These are phyloP conservation scores for Julus scanicus DNA, from an alignment of 2,888 invertebrate species.

Conservation along the genomic window DNA sequence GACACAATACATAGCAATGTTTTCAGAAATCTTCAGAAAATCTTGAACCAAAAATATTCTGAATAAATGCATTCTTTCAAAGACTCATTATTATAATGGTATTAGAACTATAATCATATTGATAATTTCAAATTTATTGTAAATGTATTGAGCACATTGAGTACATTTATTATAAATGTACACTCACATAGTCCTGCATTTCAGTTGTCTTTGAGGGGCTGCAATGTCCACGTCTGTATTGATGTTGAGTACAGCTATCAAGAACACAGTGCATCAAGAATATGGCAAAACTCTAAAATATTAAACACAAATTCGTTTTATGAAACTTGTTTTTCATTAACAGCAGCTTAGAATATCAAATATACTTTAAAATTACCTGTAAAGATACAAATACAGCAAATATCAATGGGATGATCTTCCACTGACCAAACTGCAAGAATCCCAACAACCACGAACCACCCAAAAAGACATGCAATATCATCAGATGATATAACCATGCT, in stretches of 20 bases:
- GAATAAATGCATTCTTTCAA: no score
- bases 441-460: slow-evolving; percentile 8
- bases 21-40: no score
- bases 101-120: no score
- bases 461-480: slow-evolving; percentile 37
- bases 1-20: no score
- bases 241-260: background rate
- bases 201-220: background rate
- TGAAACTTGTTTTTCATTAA: background rate
- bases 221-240: background rate
- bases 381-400: background rate
- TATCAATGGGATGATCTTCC: background rate
- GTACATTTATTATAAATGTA: no score
- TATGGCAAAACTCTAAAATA: background rate
- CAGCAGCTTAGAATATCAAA: background rate
- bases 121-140: no score
- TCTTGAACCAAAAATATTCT: no score
- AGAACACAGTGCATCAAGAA: background rate
- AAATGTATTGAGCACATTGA: no score
- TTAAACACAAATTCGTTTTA: background rate
- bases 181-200: background rate
- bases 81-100: no score
- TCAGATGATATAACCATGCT: background rate
- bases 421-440: background rate
- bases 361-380: background rate